Percentiles rank a stretch among this genome's conserved stretches.
Conservation (phyloP, 2,888 invertebrate species). For the Euphydryas editha region DNA sequence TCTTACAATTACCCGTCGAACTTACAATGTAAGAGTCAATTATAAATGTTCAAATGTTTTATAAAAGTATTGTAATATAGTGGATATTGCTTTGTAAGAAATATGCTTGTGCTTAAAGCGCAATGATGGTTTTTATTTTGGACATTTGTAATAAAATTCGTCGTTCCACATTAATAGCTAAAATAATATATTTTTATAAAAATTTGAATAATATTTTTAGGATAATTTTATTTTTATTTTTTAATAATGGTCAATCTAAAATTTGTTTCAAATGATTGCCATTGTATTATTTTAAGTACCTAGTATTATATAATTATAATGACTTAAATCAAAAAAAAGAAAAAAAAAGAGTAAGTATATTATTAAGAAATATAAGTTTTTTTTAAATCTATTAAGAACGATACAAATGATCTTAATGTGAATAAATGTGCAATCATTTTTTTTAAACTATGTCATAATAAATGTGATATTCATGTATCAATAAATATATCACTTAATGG, state of each 20-base stretch:
- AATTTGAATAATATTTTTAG: slow-evolving; percentile 31
- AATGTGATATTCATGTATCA: slow-evolving; percentile 50
- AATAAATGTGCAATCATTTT: slow-evolving; percentile 47
- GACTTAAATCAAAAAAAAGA: slow-evolving; percentile 26
- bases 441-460: slow-evolving; percentile 42
- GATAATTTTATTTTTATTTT: slow-evolving; percentile 32
- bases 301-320: slow-evolving; percentile 10
- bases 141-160: slow-evolving; percentile 48
- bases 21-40: slow-evolving; percentile 68
- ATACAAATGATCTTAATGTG: slow-evolving; percentile 42
- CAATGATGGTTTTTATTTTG: slow-evolving; percentile 51
- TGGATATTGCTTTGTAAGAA: slow-evolving; percentile 54
- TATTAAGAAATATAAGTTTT: slow-evolving; percentile 27
- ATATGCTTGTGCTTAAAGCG: slow-evolving; percentile 67
- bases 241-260: slow-evolving; percentile 53
- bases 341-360: slow-evolving; percentile 23
- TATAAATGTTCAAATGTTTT: slow-evolving; percentile 70
- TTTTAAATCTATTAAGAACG: slow-evolving; percentile 35
- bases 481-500: slow-evolving; percentile 35
- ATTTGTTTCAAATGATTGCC: slow-evolving; percentile 69
- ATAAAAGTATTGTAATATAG: slow-evolving; percentile 49
- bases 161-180: slow-evolving; percentile 56
- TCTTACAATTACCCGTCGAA: slow-evolving; percentile 51
- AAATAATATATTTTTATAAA: slow-evolving; percentile 42
- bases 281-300: slow-evolving; percentile 39